phyloP scores from a whole-genome alignment of 2,888 invertebrate genomes.

The Ctenicera cuprea region DNA sequence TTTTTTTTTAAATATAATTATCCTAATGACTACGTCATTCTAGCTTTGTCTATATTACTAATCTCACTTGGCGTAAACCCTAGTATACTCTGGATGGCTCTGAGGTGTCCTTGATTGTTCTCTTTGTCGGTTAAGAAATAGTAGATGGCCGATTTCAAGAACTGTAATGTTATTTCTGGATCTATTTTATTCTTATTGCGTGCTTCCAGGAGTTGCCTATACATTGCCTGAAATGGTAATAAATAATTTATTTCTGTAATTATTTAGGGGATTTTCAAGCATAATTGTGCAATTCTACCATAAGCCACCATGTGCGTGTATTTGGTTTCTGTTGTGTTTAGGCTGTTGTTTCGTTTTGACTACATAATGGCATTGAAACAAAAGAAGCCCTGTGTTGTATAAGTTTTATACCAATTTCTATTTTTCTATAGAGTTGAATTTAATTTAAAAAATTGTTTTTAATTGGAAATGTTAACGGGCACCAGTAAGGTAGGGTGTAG shows the following conservation, averaged over 20 bases:
- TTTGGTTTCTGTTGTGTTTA: too few relatives aligned
- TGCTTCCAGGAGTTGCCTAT: slow-evolving; percentile 87
- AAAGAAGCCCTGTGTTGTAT: too few relatives aligned
- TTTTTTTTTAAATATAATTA: neutral
- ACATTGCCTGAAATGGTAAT: slow-evolving; percentile 83
- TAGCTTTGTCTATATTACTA: slow-evolving; percentile 84
- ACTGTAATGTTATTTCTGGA: slow-evolving; percentile 94
- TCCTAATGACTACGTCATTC: slow-evolving; percentile 61
- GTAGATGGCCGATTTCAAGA: slow-evolving; percentile 94
- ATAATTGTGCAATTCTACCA: neutral
- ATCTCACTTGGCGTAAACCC: slow-evolving; percentile 90
- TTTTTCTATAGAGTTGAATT: too few relatives aligned
- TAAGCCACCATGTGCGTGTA: too few relatives aligned
- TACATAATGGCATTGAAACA: too few relatives aligned
- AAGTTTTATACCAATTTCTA: too few relatives aligned
- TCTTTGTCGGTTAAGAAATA: slow-evolving; percentile 94
- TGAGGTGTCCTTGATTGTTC: slow-evolving; percentile 90
- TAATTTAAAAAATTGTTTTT: too few relatives aligned
- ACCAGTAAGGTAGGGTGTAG: too few relatives aligned
- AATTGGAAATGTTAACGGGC: too few relatives aligned
- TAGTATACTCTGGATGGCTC: slow-evolving; percentile 93
- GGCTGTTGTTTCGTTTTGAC: too few relatives aligned
- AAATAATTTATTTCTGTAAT: neutral
- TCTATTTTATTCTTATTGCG: slow-evolving; percentile 85
- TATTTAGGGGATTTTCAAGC: neutral